Evolutionary conservation across 2,113 vertebrate genomes (phyloP).

Genomic region (Tenrec ecaudatus): DNA sequence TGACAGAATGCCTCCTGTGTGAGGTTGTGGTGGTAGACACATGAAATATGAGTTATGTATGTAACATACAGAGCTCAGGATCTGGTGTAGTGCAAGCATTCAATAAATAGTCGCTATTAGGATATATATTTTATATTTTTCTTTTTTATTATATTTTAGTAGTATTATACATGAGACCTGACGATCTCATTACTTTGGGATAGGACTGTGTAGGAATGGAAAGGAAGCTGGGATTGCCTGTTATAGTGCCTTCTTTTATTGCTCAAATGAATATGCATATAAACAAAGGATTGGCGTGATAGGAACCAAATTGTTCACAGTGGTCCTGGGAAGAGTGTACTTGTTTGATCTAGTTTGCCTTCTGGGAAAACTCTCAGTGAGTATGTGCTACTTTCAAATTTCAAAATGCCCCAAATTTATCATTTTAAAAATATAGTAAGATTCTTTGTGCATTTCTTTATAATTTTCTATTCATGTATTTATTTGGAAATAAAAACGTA

Average conservation of each 20-base stretch:
- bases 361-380: slow-evolving; percentile 18
- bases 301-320: not conserved
- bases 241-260: not conserved
- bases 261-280: not conserved
- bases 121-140: not conserved
- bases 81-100: not conserved
- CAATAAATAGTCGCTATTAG: not conserved
- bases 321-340: not conserved
- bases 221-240: not conserved
- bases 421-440: not conserved
- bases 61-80: not conserved
- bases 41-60: not conserved
- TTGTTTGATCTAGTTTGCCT: not conserved
- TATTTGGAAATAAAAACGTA: slow-evolving; percentile 7
- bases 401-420: not conserved
- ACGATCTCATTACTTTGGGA: not conserved
- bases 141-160: too few species aligned
- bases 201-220: not conserved
- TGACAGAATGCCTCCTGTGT: not conserved
- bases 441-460: not conserved
- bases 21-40: not conserved
- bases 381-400: not conserved
- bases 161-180: not conserved
- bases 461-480: not conserved
- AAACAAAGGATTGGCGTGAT: not conserved